Evolutionary conservation across 2,888 invertebrate genomes (phyloP).

Genomic region (Pseudolycoriella hygida): DNA sequence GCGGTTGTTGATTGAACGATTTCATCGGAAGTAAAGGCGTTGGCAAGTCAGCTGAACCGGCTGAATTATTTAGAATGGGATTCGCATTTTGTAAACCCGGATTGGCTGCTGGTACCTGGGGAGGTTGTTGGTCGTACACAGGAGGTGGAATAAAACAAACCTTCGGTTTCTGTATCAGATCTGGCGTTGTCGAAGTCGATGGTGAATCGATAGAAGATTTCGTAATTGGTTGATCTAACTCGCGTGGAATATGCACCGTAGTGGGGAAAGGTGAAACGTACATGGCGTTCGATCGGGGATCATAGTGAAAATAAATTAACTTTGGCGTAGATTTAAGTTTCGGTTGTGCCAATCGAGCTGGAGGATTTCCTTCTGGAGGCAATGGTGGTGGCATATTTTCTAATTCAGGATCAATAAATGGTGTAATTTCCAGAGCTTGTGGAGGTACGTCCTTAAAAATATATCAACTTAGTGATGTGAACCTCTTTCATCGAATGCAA

Average conservation of each 20-base stretch:
- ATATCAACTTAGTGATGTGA: not conserved
- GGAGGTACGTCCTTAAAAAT: not conserved
- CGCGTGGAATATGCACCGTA: slow-evolving; percentile 13
- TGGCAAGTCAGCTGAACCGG: no score
- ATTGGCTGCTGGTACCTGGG: no score
- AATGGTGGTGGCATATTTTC: slow-evolving; percentile 19
- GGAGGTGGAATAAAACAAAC: not conserved
- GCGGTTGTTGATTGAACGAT: no score
- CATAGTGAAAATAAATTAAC: slow-evolving; percentile 23
- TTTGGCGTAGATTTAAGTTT: slow-evolving; percentile 16
- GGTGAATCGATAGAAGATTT: no score
- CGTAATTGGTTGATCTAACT: not conserved
- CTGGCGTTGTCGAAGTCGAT: no score
- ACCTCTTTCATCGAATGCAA: not conserved
- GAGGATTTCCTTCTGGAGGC: slow-evolving; percentile 18
- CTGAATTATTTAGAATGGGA: no score
- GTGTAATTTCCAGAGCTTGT: not conserved
- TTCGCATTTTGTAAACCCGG: no score
- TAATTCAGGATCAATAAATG: slow-evolving; percentile 13
- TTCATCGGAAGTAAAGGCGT: no score
- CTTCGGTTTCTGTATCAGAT: not conserved
- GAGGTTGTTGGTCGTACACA: no score
- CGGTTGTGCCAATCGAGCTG: slow-evolving; percentile 19
- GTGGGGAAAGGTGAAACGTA: slow-evolving; percentile 19
- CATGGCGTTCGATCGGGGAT: slow-evolving; percentile 20